These are phyloP conservation scores for Ptychadena robeensis DNA, from an alignment of 2,797 vertebrate genomes.

Conservation along the genomic window DNA sequence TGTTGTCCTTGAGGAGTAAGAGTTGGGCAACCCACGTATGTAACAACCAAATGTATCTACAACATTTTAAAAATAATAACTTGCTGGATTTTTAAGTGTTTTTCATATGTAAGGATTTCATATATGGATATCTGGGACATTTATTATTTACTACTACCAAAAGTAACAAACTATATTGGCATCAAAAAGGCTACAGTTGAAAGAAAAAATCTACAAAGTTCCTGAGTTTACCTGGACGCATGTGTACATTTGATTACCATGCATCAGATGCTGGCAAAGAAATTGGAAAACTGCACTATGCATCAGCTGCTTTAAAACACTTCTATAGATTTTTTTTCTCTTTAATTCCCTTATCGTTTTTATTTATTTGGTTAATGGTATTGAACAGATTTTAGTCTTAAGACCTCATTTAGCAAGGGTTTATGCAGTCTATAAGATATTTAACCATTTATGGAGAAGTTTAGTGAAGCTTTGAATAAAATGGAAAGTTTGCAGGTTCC, in stretches of 20 bases:
- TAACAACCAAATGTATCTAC: too few species aligned
- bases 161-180: neutral
- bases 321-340: constrained; percentile 61
- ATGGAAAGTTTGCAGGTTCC: neutral
- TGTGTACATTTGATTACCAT: constrained; percentile 52
- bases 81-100: too few species aligned
- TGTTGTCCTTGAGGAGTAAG: too few species aligned
- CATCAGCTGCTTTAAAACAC: constrained; percentile 60
- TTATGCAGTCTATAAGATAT: constrained; percentile 55
- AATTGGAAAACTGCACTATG: constrained; percentile 59
- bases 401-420: constrained; percentile 60
- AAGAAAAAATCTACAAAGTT: constrained; percentile 25
- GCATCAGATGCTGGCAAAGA: constrained; percentile 42
- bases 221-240: constrained; percentile 1
- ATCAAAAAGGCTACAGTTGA: constrained; percentile 1
- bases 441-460: constrained; percentile 36
- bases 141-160: neutral
- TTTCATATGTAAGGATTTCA: too few species aligned
- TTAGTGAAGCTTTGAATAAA: neutral
- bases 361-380: constrained; percentile 62
- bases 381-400: constrained; percentile 61
- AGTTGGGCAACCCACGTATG: too few species aligned
- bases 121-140: too few species aligned
- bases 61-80: too few species aligned
- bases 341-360: constrained; percentile 62